Base-by-base conservation (phyloP, 1,140 invertebrate genomes). In the Heliconius hewitsoni region DNA sequence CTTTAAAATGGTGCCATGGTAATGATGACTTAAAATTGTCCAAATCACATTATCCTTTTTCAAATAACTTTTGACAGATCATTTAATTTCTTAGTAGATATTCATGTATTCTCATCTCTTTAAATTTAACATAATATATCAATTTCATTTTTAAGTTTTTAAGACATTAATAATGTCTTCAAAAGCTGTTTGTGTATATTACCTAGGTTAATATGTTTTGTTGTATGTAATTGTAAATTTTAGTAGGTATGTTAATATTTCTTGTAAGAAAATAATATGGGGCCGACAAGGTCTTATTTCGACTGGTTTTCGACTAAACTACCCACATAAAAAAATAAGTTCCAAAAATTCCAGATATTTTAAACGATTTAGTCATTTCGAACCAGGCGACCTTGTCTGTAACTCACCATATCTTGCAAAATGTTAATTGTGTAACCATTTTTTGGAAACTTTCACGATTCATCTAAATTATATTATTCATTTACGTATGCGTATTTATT, bases 341-440 rank as follows among this genome's bases (percentile, higher is more conserved):
- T 70, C 23, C 16, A 73, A 66, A 79, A 70, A 27, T 73, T 55
- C 55, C 57, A n/a, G 55, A n/a, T 60, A 60, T 60, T 60, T 60
- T 60, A 74, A 74, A 57, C 77, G 72, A 72, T 79, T 79, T 79
- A 52, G 23, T 70, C 73, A 73, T 73, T 78, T 27, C 55, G 19
- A 34, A 60, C 73, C 77, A 70, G 77, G 52, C 73, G 73, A 39
- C 78, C 78, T 79, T 72, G 77, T 37, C 77, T 73, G 55, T 19
- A 30, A 42, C 27, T 55, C 60, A 37, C 57, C 50, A 74, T 79
- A 71, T 74, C 23, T 73, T 74, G 77, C 77, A 79, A 79, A 3
- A 27, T 60, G 13, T 60, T 9, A 66, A 66, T 66, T 30, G 60
- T 30, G 60, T 30, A 66, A 66, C n/a, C 11, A 66, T 66, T 27